These are phyloP conservation scores for Galagoides demidoff DNA, from an alignment of 2,797 vertebrate species.

Conservation along the genomic window DNA sequence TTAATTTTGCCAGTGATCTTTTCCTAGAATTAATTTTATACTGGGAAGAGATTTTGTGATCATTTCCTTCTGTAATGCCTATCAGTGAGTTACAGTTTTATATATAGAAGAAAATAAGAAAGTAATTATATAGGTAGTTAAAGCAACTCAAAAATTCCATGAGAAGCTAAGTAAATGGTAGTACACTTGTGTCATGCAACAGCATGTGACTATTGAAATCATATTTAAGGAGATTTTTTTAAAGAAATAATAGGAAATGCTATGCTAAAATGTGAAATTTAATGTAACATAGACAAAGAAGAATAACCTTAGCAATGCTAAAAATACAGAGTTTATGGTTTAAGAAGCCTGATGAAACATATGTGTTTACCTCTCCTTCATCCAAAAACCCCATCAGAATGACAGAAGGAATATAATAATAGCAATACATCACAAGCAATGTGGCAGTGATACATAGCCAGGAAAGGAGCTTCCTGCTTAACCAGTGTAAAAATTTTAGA, in stretches of 20 bases:
- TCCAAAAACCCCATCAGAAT: slow-evolving; percentile 43
- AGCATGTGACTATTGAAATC: neutral
- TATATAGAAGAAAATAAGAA: neutral
- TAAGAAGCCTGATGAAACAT: slow-evolving; percentile 13
- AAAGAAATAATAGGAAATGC: slow-evolving; percentile 7
- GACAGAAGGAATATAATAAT: slow-evolving; percentile 48
- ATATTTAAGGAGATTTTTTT: neutral
- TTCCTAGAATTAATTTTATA: slow-evolving; percentile 16
- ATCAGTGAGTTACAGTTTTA: neutral
- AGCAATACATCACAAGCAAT: slow-evolving; percentile 6
- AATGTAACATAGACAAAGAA: slow-evolving; percentile 6
- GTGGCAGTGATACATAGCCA: neutral
- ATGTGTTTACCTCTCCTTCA: slow-evolving; percentile 54
- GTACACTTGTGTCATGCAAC: neutral
- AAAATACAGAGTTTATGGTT: slow-evolving; percentile 6
- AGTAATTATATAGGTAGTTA: neutral
- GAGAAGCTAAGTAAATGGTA: neutral
- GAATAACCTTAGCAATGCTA: neutral
- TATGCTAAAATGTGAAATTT: slow-evolving; percentile 29
- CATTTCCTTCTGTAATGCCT: neutral
- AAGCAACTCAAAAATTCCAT: neutral
- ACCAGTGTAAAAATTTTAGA: neutral
- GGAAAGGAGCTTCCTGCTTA: neutral
- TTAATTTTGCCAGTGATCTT: neutral
- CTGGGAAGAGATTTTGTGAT: neutral